Evolutionary conservation across 2,113 vertebrate genomes (phyloP), one percentile per base, ranked within the genome.

Genomic region (Epinephelus fuscoguttatus): DNA sequence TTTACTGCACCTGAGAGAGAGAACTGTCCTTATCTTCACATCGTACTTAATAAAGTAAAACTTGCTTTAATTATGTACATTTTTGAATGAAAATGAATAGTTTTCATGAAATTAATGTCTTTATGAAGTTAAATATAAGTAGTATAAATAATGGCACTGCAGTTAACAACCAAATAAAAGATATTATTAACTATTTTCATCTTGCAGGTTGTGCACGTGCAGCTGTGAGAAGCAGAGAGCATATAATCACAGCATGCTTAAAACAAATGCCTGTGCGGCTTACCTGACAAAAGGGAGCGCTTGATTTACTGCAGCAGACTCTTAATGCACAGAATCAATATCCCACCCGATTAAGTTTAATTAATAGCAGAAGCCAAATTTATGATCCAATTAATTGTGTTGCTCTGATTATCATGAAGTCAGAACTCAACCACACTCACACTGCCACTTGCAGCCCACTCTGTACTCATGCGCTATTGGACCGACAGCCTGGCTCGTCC

Each of bases 381-480:
- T 64, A 42, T 60, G 47, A 18, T 78, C 21, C 52, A 61, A 79
- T 64, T 52, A 59, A 80, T 17, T 53, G 69, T 67, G 52, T 13
- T 19, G 77, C 67, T 74, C 23, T 57, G 59, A 47, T 71, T 56
- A 74, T 75, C n/a, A 17, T 5, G n/a, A 23, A 64, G 56, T 62
- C 70, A 33, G 18, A 18, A 14, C 62, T 80, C 47, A 9, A 63
- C 37, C 11, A 18, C 75, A 4, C n/a, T 45, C 63, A 5, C 0
- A 42, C 30, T 12, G 5, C 4, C 27, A 15, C 52, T 76, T 75
- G 49, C 25, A 10, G 18, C 45, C 73, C 27, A 30, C 76, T 52
- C 21, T 59, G 57, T 86, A 84, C 82, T 85, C 88, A 66, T 59
- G 30, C 30, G 45, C 60, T 50, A 40, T 4, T 47, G 85, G 85